These are phyloP conservation scores for Lemur catta DNA, from an alignment of 2,797 vertebrate genomes.

Conservation along the genomic window DNA sequence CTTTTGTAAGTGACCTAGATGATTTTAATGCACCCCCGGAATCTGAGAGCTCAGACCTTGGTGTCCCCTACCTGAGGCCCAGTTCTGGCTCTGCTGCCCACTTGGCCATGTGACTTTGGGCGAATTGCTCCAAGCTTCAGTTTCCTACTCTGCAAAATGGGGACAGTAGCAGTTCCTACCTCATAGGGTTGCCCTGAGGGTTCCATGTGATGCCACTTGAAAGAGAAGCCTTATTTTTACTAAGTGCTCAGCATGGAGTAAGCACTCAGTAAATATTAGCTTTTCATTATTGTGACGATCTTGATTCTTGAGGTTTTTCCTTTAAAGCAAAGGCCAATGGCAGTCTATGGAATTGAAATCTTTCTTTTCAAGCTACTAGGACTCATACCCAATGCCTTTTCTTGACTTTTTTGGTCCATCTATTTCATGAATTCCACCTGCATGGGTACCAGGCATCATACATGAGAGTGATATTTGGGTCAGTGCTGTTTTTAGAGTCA, in stretches of 20 bases:
- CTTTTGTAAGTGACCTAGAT: background rate
- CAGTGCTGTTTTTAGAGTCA: background rate
- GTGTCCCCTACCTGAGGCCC: background rate
- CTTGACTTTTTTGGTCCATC: background rate
- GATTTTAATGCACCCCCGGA: background rate
- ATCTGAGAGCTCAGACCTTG: background rate
- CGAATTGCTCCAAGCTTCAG: background rate
- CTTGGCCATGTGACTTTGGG: background rate
- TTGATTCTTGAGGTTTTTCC: background rate
- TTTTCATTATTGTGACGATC: background rate
- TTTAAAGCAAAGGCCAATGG: background rate
- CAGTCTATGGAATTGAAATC: background rate
- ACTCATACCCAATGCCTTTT: background rate
- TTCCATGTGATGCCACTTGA: background rate
- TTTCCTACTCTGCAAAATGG: background rate
- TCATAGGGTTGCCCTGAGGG: background rate
- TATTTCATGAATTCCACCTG: background rate
- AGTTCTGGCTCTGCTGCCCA: background rate
- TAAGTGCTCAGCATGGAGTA: background rate
- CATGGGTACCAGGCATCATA: background rate
- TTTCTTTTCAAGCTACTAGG: background rate
- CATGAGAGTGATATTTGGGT: background rate
- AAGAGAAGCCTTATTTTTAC: background rate
- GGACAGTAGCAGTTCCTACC: background rate
- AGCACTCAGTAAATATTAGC: background rate